Conservation (phyloP, 2,888 invertebrate species). For the Epirrhoe tristata region DNA sequence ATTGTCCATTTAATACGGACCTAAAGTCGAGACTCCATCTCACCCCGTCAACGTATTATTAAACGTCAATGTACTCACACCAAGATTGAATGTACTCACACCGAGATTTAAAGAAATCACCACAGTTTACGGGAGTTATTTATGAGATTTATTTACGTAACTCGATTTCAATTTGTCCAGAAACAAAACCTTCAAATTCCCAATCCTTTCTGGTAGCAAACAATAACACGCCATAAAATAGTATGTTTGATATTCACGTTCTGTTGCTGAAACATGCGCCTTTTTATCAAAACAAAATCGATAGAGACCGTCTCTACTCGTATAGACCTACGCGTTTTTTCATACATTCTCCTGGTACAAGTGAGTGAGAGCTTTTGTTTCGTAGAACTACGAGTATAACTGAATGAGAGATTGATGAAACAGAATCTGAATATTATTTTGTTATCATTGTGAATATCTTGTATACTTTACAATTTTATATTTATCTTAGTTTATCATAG, state of each 20-base stretch:
- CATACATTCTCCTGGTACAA: background rate
- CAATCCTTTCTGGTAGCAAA: background rate
- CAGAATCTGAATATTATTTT: too few relatives aligned
- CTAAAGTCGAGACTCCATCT: background rate
- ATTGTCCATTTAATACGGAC: too few relatives aligned
- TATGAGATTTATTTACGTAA: constrained; percentile 6
- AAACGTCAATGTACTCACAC: background rate
- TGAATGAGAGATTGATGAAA: too few relatives aligned
- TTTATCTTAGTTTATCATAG: too few relatives aligned
- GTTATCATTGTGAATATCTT: too few relatives aligned
- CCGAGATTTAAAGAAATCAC: background rate
- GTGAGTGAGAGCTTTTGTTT: background rate
- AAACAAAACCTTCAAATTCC: background rate
- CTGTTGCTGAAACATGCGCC: background rate
- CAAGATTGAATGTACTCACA: background rate
- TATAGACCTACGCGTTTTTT: background rate
- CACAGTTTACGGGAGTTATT: background rate
- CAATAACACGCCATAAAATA: background rate
- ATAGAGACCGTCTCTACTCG: background rate
- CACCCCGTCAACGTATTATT: background rate
- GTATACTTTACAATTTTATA: too few relatives aligned
- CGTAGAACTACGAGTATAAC: background rate
- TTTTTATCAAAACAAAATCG: background rate
- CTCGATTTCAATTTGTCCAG: constrained; percentile 6
- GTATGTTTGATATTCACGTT: background rate